These are phyloP conservation scores for Amphipyra tragopoginis DNA, from an alignment of 2,888 invertebrate species.

Conservation along the genomic window DNA sequence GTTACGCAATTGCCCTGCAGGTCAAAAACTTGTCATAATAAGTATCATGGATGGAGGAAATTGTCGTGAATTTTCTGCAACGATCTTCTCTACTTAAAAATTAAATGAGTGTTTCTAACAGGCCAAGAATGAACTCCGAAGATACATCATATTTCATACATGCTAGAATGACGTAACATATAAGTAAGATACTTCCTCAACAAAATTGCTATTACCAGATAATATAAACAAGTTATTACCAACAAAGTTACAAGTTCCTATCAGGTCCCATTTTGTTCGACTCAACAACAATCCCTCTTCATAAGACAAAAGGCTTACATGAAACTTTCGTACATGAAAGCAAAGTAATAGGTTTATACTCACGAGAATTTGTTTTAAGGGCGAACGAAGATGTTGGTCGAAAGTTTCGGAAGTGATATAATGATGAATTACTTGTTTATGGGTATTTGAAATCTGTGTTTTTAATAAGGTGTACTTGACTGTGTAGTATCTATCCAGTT, in stretches of 20 bases:
- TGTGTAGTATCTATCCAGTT: no score
- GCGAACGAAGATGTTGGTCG: background rate
- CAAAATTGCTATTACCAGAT: slow-evolving; percentile 37
- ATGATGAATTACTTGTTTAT: background rate
- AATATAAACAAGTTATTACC: slow-evolving; percentile 32
- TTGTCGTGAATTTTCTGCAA: no score
- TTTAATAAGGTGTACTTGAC: no score
- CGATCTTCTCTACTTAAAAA: no score
- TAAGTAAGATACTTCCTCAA: slow-evolving; percentile 1
- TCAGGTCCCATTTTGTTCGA: slow-evolving; percentile 37
- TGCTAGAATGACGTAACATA: background rate
- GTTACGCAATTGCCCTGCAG: no score
- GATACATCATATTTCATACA: background rate
- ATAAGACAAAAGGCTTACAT: slow-evolving; percentile 42
- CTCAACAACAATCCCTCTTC: slow-evolving; percentile 30
- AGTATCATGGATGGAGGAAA: no score
- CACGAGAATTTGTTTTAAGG: slow-evolving; percentile 13
- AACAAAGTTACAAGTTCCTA: slow-evolving; percentile 45
- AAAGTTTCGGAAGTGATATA: background rate
- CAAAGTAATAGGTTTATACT: slow-evolving; percentile 28
- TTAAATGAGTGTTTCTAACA: no score
- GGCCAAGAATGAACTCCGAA: no score
- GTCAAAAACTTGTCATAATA: no score
- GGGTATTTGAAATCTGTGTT: no score
- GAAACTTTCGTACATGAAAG: slow-evolving; percentile 43